Conservation (phyloP, 2,888 invertebrate genomes). For the Biston betularia region DNA sequence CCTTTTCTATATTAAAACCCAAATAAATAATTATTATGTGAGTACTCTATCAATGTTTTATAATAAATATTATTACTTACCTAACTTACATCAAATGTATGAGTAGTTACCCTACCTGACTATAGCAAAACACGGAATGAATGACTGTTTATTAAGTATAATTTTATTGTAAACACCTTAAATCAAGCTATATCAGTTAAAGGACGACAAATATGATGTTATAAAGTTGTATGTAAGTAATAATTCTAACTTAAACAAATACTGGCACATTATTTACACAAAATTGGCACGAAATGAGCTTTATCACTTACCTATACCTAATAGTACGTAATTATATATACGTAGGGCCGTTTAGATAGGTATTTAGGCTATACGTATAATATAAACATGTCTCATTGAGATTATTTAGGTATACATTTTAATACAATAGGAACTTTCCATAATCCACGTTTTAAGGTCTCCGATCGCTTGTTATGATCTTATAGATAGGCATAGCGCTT, state of each 20-base stretch:
- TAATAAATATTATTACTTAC: not conserved
- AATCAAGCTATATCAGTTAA: constrained; percentile 23
- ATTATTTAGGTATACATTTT: constrained; percentile 17
- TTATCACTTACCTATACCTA: constrained; percentile 32
- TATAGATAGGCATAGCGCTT: too few relatives aligned
- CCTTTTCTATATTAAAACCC: too few relatives aligned
- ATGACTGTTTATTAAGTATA: not conserved
- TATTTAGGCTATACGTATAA: constrained; percentile 53
- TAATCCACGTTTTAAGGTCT: not conserved
- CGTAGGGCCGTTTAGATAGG: constrained; percentile 40
- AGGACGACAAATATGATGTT: constrained; percentile 30
- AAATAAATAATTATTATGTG: too few relatives aligned
- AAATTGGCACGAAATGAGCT: constrained; percentile 62
- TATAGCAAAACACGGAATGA: not conserved
- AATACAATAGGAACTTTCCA: constrained; percentile 57
- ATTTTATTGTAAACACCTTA: not conserved
- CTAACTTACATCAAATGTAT: not conserved
- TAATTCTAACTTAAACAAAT: constrained; percentile 4
- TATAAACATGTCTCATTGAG: constrained; percentile 41
- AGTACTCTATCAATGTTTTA: too few relatives aligned
- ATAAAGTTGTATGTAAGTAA: constrained; percentile 16
- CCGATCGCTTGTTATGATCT: not conserved
- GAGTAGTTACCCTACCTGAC: not conserved
- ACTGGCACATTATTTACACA: constrained; percentile 63
- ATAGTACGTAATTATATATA: not conserved